phyloP scores from a whole-genome alignment of 2,888 invertebrate genomes.

The Stenoptilia bipunctidactyla region DNA sequence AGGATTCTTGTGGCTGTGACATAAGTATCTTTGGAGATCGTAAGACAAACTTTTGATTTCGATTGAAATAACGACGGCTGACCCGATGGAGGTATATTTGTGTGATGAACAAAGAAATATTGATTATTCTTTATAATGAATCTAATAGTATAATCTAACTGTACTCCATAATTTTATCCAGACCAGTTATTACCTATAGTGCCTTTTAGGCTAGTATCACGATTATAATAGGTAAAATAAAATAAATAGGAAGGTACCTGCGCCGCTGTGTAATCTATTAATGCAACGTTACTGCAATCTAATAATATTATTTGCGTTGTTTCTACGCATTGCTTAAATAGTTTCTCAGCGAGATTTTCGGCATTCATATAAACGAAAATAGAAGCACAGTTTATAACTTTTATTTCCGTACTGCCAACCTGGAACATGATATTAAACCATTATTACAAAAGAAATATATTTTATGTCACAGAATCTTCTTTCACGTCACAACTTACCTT shows the following conservation, averaged over 20 bases:
- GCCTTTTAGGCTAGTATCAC: too few relatives aligned
- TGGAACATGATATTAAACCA: not conserved
- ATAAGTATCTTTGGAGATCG: too few relatives aligned
- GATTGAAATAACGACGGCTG: too few relatives aligned
- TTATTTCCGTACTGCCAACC: constrained; percentile 17
- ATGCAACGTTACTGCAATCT: constrained; percentile 74
- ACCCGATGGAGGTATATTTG: too few relatives aligned
- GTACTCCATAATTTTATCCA: too few relatives aligned
- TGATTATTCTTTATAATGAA: too few relatives aligned
- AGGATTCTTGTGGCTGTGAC: too few relatives aligned
- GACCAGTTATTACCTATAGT: too few relatives aligned
- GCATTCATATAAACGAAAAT: constrained; percentile 81
- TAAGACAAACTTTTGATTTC: too few relatives aligned
- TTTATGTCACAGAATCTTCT: not conserved
- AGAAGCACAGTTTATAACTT: constrained; percentile 68
- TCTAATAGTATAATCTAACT: too few relatives aligned
- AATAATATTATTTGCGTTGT: constrained; percentile 59
- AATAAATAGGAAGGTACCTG: constrained; percentile 50
- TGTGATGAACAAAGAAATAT: too few relatives aligned
- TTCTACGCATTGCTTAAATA: constrained; percentile 42
- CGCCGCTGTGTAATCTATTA: constrained; percentile 77
- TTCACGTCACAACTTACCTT: constrained; percentile 29
- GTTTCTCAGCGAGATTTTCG: constrained; percentile 72
- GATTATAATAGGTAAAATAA: constrained; percentile 14
- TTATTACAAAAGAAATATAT: not conserved